Evolutionary conservation across 2,888 invertebrate genomes (phyloP).

Genomic region (Pristionchus mayeri): DNA sequence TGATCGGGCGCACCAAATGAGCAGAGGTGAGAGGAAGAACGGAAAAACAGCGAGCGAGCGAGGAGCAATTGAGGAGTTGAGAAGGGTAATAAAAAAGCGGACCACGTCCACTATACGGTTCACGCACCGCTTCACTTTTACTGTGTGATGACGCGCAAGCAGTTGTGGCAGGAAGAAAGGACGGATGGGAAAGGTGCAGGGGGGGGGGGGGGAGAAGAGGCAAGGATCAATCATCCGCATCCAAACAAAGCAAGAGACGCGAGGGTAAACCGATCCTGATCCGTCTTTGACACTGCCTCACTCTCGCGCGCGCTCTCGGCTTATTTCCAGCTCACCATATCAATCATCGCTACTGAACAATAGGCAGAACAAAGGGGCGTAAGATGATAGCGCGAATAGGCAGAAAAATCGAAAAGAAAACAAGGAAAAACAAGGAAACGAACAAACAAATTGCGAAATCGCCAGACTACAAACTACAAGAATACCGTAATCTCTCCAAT

Average conservation of each 20-base stretch:
- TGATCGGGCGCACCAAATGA: neutral
- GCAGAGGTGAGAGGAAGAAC: neutral
- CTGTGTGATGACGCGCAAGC: constrained; percentile 5
- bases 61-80: neutral
- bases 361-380: neutral
- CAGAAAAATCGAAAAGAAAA: neutral
- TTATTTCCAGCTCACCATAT: constrained; percentile 33
- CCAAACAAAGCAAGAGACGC: neutral
- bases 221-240: neutral
- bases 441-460: neutral
- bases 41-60: neutral
- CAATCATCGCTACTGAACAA: constrained; percentile 8
- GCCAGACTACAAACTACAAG: neutral
- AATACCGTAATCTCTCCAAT: neutral
- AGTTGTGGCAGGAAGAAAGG: neutral
- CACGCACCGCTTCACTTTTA: constrained; percentile 25
- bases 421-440: neutral
- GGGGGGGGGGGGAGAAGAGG: neutral
- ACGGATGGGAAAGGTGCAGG: neutral
- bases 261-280: constrained; percentile 34
- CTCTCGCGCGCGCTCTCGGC: neutral
- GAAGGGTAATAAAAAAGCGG: constrained; percentile 42
- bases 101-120: constrained; percentile 41
- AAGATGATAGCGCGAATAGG: neutral
- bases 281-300: neutral